Conservation (phyloP, 2,888 invertebrate genomes). For the Barypeithes pellucidus region DNA sequence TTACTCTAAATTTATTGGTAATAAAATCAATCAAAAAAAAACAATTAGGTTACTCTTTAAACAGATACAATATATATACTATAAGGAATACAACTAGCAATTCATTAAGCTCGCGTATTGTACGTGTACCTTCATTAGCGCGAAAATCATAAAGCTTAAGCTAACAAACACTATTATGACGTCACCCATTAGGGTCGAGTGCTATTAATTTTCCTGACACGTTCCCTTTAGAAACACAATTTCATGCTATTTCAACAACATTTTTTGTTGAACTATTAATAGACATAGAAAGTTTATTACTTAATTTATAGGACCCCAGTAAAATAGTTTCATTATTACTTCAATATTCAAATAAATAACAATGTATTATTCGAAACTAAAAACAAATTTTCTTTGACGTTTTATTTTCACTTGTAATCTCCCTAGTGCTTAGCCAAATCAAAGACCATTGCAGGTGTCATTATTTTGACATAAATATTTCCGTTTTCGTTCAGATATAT, state of each 20-base stretch:
- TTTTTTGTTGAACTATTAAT: not conserved
- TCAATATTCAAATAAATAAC: not conserved
- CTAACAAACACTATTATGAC: conserved; percentile 21
- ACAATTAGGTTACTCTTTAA: not conserved
- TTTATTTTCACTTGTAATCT: too few relatives aligned
- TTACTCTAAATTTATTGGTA: too few relatives aligned
- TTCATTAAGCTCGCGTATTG: conserved; percentile 8
- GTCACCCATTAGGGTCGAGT: conserved; percentile 19
- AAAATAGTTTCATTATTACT: not conserved
- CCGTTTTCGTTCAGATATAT: too few relatives aligned
- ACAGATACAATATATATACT: not conserved
- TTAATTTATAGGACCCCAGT: conserved; percentile 3
- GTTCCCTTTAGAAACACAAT: conserved; percentile 17
- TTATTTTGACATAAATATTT: too few relatives aligned
- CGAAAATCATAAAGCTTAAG: conserved; percentile 5
- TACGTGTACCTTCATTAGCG: conserved; percentile 9
- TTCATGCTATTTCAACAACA: conserved; percentile 8
- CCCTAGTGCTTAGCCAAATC: too few relatives aligned
- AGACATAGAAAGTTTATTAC: not conserved
- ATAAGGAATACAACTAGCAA: not conserved
- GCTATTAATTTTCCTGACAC: conserved; percentile 20
- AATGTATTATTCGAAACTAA: too few relatives aligned
- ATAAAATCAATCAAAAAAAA: not conserved
- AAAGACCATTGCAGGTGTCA: too few relatives aligned
- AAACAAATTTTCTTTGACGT: too few relatives aligned